phyloP scores from a whole-genome alignment of 2,888 invertebrate species.

The Liodrosophila aerea region DNA sequence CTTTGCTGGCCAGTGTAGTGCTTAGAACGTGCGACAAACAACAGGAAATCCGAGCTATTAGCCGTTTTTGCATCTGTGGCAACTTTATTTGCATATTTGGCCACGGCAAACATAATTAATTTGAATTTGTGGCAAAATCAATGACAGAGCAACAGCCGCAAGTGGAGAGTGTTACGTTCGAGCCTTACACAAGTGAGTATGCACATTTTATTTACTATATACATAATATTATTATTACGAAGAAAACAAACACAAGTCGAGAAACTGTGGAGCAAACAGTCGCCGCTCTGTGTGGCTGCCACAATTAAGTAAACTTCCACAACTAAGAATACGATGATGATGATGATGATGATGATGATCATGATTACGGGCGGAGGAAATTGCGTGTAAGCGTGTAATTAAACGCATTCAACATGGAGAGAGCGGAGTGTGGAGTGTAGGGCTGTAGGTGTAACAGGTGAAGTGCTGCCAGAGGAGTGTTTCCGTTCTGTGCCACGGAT shows the following conservation, averaged over 20 bases:
- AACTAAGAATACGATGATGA: background rate
- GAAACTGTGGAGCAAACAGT: slow-evolving; percentile 30
- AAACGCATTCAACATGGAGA: slow-evolving; percentile 37
- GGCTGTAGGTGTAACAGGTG: background rate
- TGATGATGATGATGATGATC: slow-evolving; percentile 7
- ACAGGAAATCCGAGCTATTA: slow-evolving; percentile 4
- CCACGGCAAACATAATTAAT: slow-evolving; percentile 42
- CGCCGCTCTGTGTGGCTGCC: slow-evolving; percentile 27
- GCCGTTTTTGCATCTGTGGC: slow-evolving; percentile 11
- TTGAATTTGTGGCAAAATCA: slow-evolving; percentile 42
- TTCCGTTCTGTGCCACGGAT: slow-evolving; percentile 8
- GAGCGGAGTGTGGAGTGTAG: background rate
- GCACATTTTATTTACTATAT: background rate
- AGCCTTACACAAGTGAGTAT: too few relatives aligned
- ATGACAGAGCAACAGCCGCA: slow-evolving; percentile 12
- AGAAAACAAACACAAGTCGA: slow-evolving; percentile 36
- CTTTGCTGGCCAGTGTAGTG: slow-evolving; percentile 14
- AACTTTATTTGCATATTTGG: slow-evolving; percentile 44
- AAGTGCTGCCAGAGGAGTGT: background rate
- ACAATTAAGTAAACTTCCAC: slow-evolving; percentile 62
- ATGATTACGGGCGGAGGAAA: slow-evolving; percentile 44
- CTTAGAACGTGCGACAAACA: background rate
- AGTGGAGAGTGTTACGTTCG: background rate
- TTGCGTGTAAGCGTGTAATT: slow-evolving; percentile 71
- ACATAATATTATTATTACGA: slow-evolving; percentile 1